Conservation (phyloP, 2,113 vertebrate species). For the Mustela lutreola region DNA sequence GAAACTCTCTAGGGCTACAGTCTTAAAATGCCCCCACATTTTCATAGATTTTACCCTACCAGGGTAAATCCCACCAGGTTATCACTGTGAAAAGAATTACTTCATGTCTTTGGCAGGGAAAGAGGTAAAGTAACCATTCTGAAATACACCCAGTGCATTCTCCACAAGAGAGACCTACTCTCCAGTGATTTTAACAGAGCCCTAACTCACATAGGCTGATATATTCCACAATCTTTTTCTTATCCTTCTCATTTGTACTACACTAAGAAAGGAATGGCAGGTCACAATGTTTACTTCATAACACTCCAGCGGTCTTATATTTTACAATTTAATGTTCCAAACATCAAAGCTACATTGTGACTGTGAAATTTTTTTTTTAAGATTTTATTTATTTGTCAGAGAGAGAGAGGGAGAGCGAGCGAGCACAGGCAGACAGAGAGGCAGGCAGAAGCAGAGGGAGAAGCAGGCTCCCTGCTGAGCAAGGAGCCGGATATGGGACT, state of each 20-base stretch:
- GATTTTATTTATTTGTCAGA: no score
- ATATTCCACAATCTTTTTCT: slow-evolving; percentile 15
- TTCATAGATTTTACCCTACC: slow-evolving; percentile 35
- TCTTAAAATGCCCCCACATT: not conserved
- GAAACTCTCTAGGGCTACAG: not conserved
- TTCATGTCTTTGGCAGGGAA: not conserved
- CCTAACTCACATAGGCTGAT: not conserved
- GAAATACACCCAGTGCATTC: not conserved
- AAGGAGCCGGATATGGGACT: no score
- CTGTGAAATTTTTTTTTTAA: not conserved
- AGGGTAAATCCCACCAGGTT: not conserved
- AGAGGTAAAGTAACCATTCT: not conserved
- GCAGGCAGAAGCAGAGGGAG: no score
- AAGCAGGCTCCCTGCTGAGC: no score
- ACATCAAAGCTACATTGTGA: not conserved
- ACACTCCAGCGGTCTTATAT: not conserved
- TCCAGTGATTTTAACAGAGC: not conserved
- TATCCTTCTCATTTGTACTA: slow-evolving; percentile 4
- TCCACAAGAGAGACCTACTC: not conserved
- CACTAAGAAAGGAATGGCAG: not conserved
- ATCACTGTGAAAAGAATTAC: not conserved
- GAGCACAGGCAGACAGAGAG: no score
- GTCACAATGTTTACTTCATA: slow-evolving; percentile 8
- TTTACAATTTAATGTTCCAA: slow-evolving; percentile 19
- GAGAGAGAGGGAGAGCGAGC: no score